Base-by-base conservation (phyloP, 2,113 vertebrate species). In the Lepidothrix coronata region DNA sequence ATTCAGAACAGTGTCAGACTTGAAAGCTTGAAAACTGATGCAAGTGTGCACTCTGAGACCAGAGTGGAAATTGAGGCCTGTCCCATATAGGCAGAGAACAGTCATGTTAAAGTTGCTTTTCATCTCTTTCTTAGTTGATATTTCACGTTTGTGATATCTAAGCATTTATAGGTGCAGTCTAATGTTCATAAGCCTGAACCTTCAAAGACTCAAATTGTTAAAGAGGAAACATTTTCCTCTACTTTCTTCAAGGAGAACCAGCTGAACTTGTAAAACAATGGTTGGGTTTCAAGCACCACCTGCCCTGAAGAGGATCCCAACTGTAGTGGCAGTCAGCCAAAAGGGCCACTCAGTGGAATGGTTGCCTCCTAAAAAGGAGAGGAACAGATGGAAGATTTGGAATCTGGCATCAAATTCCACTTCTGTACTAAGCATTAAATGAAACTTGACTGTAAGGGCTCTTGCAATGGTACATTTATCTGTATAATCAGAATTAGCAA, bases 401-500 rank as follows among this genome's bases (percentile, higher is more conserved):
- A 95, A 96, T 93, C 87, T 98, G 93, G 66, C 93, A 93, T 95
- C 63, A 97, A 93, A 76, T 96, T 63, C 96, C 85, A 90, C 67
- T 96, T 94, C 75, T 96, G 30, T 95, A 91, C 75, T 66, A 49
- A 95, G 33, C 30, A 2, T 63, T 84, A 95, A 93, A 86, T 84
- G 59, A 85, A 91, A 91, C 93, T 87, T 95, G 30, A 95, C 88
- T 88, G 68, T 77, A 78, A 97, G 91, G 59, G 94, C 91, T 93
- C 94, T 89, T 89, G 77, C 67, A 7, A 27, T 77, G 59, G 54
- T 57, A 85, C 55, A 70, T 95, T 92, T 94, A 49, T 97, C 93
- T 72, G 54, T 95, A 91, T 96, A 91, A 95, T 94, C 95, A 88
- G 91, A 97, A 96, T 96, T 96, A 95, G 96, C 88, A 97, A 84